phyloP scores from a whole-genome alignment of 2,113 vertebrate species.

The Dissostichus mawsoni region DNA sequence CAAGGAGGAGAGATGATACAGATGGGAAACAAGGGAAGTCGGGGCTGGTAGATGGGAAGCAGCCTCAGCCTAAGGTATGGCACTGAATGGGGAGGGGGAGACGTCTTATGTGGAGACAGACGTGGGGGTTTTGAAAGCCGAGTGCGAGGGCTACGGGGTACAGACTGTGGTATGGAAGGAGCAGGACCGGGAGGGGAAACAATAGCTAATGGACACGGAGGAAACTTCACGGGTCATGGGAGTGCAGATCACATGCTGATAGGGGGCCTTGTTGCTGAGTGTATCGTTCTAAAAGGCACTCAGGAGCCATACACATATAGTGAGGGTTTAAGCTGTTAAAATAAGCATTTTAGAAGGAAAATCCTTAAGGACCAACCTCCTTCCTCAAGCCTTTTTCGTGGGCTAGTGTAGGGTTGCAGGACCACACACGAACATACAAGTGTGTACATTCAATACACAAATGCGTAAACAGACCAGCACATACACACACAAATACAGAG shows the following conservation, averaged over 20 bases:
- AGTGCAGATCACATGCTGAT: conserved; percentile 66
- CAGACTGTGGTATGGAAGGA: conserved; percentile 56
- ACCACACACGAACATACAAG: conserved; percentile 66
- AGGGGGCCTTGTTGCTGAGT: conserved; percentile 42
- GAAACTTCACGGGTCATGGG: conserved; percentile 64
- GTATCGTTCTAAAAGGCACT: conserved; percentile 53
- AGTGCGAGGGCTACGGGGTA: conserved; percentile 24
- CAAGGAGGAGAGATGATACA: conserved; percentile 31
- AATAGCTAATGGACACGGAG: conserved; percentile 73
- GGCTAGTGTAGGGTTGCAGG: conserved; percentile 46
- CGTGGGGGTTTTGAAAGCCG: conserved; percentile 19
- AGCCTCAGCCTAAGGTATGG: conserved; percentile 5
- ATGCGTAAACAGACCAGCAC: conserved; percentile 29
- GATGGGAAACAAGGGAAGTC: conserved; percentile 38
- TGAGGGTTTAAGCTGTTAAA: conserved; percentile 43
- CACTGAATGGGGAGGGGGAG: conserved; percentile 4
- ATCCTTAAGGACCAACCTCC: conserved; percentile 52
- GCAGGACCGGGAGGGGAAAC: conserved; percentile 56
- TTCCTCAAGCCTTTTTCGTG: conserved; percentile 27
- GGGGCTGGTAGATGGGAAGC: conserved; percentile 1
- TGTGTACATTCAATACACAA: conserved; percentile 25
- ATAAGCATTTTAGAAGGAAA: conserved; percentile 60
- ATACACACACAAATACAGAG: conserved; percentile 35
- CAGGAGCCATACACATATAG: conserved; percentile 26
- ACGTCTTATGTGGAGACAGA: conserved; percentile 26